Conservation (phyloP, 1,140 invertebrate species). For the Anoplolepis gracilipes region DNA sequence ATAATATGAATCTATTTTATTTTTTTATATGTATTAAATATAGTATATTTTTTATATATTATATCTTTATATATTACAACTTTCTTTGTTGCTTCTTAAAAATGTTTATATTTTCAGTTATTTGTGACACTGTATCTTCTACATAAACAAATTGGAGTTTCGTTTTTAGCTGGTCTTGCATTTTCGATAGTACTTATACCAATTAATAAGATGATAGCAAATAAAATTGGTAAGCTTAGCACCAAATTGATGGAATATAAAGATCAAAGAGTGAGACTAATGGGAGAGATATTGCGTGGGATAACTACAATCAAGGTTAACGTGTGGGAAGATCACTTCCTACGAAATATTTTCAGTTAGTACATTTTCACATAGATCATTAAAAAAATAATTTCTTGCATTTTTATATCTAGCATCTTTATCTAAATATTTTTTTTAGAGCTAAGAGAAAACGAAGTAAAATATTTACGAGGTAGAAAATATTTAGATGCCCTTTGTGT, state of each 20-base stretch:
- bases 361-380: slow-evolving; percentile 44
- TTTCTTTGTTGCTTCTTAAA: slow-evolving; percentile 51
- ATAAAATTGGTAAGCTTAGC: slow-evolving; percentile 95
- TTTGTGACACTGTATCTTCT: slow-evolving; percentile 93
- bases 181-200: slow-evolving; percentile 97
- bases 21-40: slow-evolving; percentile 2
- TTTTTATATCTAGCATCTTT: neutral
- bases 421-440: slow-evolving; percentile 80
- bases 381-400: neutral
- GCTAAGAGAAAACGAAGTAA: slow-evolving; percentile 90
- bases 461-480: slow-evolving; percentile 93
- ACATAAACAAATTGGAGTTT: slow-evolving; percentile 94
- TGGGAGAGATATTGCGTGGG: slow-evolving; percentile 95
- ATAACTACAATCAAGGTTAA: slow-evolving; percentile 97
- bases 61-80: neutral
- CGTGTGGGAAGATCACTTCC: slow-evolving; percentile 97
- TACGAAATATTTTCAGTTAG: slow-evolving; percentile 85
- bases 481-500: slow-evolving; percentile 99
- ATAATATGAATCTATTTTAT: neutral
- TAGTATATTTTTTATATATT: neutral
- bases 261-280: slow-evolving; percentile 95
- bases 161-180: slow-evolving; percentile 95
- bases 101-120: slow-evolving; percentile 88
- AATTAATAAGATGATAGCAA: slow-evolving; percentile 96
- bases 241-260: slow-evolving; percentile 96